Evolutionary conservation across 2,888 invertebrate genomes (phyloP), one percentile per base, ranked within the genome.

Genomic region (Tetheella fluctuosa): DNA sequence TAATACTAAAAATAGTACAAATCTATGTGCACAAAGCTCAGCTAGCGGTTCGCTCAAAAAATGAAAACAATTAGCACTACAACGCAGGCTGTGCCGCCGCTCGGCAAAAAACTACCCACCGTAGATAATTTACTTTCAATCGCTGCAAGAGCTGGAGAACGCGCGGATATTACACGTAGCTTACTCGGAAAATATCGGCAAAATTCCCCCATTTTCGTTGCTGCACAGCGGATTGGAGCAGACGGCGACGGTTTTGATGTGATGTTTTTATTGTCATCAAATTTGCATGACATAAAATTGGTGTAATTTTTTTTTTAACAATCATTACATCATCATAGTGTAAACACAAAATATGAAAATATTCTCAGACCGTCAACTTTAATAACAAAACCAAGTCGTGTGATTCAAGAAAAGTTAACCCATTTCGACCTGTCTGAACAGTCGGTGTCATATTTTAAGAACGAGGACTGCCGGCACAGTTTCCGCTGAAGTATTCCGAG

Each of bases 81-180:
- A 58, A 63, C 68, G 66, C 80, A 73, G 76, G 66, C 72, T 73
- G 78, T 65, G 70, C 71, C 68, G 72, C 30, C 30, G 34, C 34
- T 13, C 68, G 65, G 74, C 73, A 81, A 79, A 86, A 88, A 86
- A 78, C 74, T 74, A 74, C 65, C 69, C 64, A 74, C 74, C 66
- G 71, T 68, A 75, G 83, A 84, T 84, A 86, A 85, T 86, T 88
- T 86, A 87, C 85, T 86, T 86, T 83, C 86, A 85, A 88, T 87
- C 79, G 79, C 74, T 79, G 76, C 77, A 72, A 73, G 70, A 62
- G 64, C 67, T 48, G 73, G 77, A 69, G 62, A 71, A 71, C 72
- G 71, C 73, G 63, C 72, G 72, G 77, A 80, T 81, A 80, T 83
- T 83, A 81, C 80, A 81, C 77, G 71, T 73, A 73, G 78, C 74